phyloP scores from a whole-genome alignment of 2,113 vertebrate species.

The Zosterops japonicus region DNA sequence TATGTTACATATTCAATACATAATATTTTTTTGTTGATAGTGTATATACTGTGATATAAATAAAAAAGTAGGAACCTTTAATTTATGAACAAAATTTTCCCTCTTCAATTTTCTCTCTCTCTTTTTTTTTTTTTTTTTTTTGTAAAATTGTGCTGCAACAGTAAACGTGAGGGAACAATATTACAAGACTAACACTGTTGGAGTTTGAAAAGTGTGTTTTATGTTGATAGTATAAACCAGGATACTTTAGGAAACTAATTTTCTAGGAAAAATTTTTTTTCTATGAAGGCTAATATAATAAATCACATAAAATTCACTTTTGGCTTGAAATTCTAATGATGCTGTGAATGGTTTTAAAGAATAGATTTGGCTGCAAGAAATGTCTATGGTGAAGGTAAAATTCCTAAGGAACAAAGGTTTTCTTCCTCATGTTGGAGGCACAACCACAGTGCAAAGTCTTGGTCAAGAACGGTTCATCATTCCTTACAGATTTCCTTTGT shows the following conservation, averaged over 20 bases:
- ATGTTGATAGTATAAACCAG: not conserved
- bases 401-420: not conserved
- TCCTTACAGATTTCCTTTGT: constrained; percentile 25
- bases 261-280: not conserved
- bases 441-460: not conserved
- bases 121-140: not conserved
- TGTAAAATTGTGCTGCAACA: not conserved
- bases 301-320: not conserved
- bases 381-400: not conserved
- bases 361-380: not conserved
- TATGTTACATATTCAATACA: not conserved
- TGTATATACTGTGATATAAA: not conserved
- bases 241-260: not conserved
- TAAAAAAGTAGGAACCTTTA: not conserved
- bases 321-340: not conserved
- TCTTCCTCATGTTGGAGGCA: not conserved
- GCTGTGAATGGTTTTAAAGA: not conserved
- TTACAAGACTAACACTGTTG: not conserved
- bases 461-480: not conserved
- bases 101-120: not conserved
- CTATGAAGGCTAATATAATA: not conserved
- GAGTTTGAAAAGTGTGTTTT: not conserved
- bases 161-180: not conserved
- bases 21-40: not conserved
- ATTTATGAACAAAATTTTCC: not conserved